These are phyloP conservation scores for Phenacoccus solenopsis DNA, from an alignment of 1,140 invertebrate genomes.

Conservation along the genomic window DNA sequence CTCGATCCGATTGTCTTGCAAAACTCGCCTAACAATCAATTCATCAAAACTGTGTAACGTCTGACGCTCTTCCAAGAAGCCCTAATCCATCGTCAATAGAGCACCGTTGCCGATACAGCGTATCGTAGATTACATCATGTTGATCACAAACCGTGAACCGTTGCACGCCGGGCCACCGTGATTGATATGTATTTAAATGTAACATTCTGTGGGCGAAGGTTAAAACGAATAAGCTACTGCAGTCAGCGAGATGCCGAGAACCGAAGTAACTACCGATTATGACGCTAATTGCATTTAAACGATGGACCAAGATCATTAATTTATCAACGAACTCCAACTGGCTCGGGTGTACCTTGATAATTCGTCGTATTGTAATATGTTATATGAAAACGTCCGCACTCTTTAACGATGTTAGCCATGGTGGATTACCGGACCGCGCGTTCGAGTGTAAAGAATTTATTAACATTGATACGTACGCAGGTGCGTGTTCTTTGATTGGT, in stretches of 20 bases:
- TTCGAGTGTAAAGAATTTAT: neutral
- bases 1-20: too few relatives aligned
- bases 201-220: neutral
- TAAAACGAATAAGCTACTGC: neutral
- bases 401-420: neutral
- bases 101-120: neutral
- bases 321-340: neutral
- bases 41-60: too few relatives aligned
- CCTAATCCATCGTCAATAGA: neutral
- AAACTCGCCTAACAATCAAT: too few relatives aligned
- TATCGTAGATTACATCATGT: neutral
- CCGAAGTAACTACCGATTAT: neutral
- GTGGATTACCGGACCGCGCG: neutral
- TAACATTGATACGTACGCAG: neutral
- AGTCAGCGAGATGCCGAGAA: neutral
- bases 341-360: neutral
- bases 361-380: neutral
- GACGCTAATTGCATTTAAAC: neutral
- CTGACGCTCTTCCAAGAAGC: too few relatives aligned
- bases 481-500: neutral
- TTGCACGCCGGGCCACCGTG: neutral
- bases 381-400: neutral
- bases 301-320: conserved; percentile 1
- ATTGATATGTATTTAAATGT: conserved; percentile 3
- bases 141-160: neutral